These are phyloP conservation scores for Xestia ashworthii DNA, from an alignment of 2,888 invertebrate species.

Conservation along the genomic window DNA sequence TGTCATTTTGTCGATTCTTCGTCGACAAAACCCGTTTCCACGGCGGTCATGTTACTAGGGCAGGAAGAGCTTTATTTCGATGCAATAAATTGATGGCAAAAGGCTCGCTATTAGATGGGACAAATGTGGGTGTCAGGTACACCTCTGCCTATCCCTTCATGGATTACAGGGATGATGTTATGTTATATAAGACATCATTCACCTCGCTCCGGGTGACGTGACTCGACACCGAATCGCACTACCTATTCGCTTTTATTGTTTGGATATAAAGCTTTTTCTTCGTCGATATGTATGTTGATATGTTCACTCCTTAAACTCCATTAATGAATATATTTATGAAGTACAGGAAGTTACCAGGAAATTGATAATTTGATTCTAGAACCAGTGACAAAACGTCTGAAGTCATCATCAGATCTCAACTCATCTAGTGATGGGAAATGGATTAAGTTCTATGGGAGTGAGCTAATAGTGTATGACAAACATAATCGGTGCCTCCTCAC, in stretches of 20 bases:
- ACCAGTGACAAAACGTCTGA: slow-evolving; percentile 93
- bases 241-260: background rate
- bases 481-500: slow-evolving; percentile 96
- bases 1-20: too few species aligned
- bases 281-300: background rate
- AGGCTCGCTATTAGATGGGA: too few species aligned
- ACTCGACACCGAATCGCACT: background rate
- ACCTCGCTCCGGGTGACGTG: background rate
- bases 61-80: background rate
- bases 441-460: slow-evolving; percentile 93
- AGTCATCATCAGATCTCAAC: slow-evolving; percentile 88
- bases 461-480: slow-evolving; percentile 97
- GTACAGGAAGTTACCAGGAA: background rate
- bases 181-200: background rate
- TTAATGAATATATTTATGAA: background rate
- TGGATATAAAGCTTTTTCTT: background rate
- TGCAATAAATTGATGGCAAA: background rate
- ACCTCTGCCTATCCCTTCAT: too few species aligned
- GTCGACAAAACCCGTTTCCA: too few species aligned
- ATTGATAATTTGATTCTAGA: slow-evolving; percentile 81
- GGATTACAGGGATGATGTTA: too few species aligned
- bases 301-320: too few species aligned
- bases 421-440: slow-evolving; percentile 85
- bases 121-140: too few species aligned
- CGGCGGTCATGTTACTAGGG: too few species aligned